Conservation (phyloP, 2,113 vertebrate genomes). For the Solenodon paradoxus region DNA sequence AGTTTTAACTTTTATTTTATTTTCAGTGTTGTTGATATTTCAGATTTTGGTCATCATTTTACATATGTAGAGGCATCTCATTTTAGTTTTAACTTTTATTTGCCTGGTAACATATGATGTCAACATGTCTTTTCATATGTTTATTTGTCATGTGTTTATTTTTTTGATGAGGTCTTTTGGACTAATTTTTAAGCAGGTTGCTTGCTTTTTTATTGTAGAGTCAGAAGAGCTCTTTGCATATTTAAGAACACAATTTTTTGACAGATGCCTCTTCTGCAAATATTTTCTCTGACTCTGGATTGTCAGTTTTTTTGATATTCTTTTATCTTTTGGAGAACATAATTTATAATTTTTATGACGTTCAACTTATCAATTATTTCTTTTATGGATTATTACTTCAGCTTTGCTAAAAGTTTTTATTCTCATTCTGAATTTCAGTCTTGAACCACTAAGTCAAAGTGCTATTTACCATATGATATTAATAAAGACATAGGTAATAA, state of each 20-base stretch:
- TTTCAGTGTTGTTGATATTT: not conserved
- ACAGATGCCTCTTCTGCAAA: not conserved
- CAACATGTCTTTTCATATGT: not conserved
- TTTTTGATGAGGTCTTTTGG: not conserved
- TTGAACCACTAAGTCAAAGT: not conserved
- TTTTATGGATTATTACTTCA: not conserved
- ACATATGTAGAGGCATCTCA: no score
- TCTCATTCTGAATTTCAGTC: not conserved
- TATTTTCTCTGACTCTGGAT: not conserved
- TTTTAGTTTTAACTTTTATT: not conserved
- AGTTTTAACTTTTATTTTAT: not conserved
- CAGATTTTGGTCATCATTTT: not conserved
- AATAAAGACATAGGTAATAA: not conserved
- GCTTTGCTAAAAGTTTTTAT: not conserved
- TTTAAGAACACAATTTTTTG: not conserved
- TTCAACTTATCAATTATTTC: not conserved
- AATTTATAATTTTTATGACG: not conserved
- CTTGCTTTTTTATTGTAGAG: not conserved
- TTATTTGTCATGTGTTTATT: no score
- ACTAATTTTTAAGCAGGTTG: not conserved
- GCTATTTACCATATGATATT: not conserved
- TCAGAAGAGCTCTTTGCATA: not conserved
- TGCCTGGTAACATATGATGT: not conserved
- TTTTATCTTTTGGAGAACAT: not conserved
- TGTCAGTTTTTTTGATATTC: not conserved